Percentiles rank a stretch among this genome's conserved stretches.
These are phyloP conservation scores for Elmis aenea DNA, from an alignment of 2,888 invertebrate genomes.

Conservation along the genomic window DNA sequence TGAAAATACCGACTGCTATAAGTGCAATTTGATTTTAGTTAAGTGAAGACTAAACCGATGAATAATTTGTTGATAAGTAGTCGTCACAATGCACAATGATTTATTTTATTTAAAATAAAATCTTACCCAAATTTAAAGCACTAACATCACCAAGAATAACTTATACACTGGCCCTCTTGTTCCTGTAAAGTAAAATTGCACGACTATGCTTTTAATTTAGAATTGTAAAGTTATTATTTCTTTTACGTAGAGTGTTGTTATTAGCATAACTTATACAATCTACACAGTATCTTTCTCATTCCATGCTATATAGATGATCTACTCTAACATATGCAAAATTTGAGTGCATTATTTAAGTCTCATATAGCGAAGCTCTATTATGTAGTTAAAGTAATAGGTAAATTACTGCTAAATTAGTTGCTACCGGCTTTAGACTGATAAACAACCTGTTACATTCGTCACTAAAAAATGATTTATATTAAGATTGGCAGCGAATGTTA, in stretches of 20 bases:
- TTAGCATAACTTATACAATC: constrained; percentile 11
- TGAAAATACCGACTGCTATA: no score
- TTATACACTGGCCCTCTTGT: constrained; percentile 5
- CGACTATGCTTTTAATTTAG: no score
- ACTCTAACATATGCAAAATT: constrained; percentile 14
- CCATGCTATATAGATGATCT: constrained; percentile 8
- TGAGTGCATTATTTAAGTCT: constrained; percentile 12
- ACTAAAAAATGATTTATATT: no score
- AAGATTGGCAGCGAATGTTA: no score
- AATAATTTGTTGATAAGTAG: no score
- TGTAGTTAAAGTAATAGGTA: constrained; percentile 21
- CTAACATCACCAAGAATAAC: constrained; percentile 3
- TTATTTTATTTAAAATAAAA: no score
- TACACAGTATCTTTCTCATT: constrained; percentile 15
- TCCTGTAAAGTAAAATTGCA: no score
- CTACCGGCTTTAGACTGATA: constrained; percentile 17
- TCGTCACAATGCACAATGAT: no score
- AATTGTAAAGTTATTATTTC: constrained; percentile 14
- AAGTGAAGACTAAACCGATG: no score
- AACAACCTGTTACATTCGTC: no score
- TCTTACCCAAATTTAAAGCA: neutral
- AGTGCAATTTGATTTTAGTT: no score
- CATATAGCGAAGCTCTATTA: constrained; percentile 16
- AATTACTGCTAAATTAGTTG: constrained; percentile 20
- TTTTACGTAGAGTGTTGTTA: constrained; percentile 17